Evolutionary conservation across 2,888 invertebrate species (phyloP), one percentile per base, ranked within the genome.

Genomic region (Erebia epiphron): DNA sequence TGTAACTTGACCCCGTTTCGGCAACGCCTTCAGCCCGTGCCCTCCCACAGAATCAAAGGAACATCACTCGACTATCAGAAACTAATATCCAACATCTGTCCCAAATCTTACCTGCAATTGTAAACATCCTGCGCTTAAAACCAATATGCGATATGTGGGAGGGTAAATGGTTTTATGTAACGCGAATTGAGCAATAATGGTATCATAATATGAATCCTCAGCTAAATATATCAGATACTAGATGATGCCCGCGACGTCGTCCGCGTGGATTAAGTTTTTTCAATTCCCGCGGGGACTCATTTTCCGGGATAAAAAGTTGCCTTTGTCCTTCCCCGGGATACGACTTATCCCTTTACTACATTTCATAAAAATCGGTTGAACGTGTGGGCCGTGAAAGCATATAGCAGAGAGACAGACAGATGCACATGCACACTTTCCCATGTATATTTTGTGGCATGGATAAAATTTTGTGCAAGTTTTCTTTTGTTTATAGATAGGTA

Each of bases 1-100:
- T 82, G 92, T 86, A 92, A 93, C 88, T 90, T 92, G 93, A 92
- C 92, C 92, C 88, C 86, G 79, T 87, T 90, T 75, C 80, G 79
- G 82, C 75, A 73, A 84, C 88, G 89, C 92, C 91, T 88, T 86
- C 86, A 86, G 85, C 87, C 86, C 88, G 89, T 90, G 87, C 90
- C 91, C 92, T 89, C 91, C 92, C 86, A 88, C 81, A 82, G 83
- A 82, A 82, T 88, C 82, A 74, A 79, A 81, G 84, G 83, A 77
- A 79, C 77, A 66, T 72, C 67, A 73, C 73, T 78, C 78, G 71
- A 26, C 78, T 74, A 77, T 77, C 76, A 81, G 83, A 85, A 80
- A 85, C 77, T 78, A 83, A 86, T 88, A 85, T 78, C 77, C 73
- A 77, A 81, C 91, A 90, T 90, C 90, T 91, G 91, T 82, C 82